Conservation (phyloP, 2,888 invertebrate genomes). For the Nezara viridula region DNA sequence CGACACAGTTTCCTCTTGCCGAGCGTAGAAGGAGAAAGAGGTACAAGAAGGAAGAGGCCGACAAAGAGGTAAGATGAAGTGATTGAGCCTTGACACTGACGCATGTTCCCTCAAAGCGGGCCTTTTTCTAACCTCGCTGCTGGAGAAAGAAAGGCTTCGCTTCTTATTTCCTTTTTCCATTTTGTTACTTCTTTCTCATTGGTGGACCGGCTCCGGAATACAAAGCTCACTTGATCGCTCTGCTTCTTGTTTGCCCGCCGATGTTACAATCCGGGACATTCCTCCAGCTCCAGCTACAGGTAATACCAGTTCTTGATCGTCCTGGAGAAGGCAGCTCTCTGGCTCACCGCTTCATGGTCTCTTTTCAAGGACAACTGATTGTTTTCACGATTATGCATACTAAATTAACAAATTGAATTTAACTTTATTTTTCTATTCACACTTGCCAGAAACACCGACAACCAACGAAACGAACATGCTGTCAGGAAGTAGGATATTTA, state of each 20-base stretch:
- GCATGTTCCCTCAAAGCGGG: conserved; percentile 32
- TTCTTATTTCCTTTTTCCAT: conserved; percentile 41
- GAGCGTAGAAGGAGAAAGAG: background rate
- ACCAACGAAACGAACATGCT: no score
- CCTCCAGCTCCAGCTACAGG: background rate
- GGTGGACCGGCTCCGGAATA: conserved; percentile 11
- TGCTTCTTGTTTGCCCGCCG: background rate
- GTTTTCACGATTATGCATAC: background rate
- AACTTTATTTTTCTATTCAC: no score
- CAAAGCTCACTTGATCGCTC: conserved; percentile 23
- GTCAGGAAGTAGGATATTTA: no score
- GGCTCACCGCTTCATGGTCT: background rate
- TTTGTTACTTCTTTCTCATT: conserved; percentile 44
- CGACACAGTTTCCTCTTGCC: background rate
- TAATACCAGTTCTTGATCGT: conserved; percentile 26
- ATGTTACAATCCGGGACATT: conserved; percentile 45
- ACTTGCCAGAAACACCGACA: no score
- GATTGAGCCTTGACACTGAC: conserved; percentile 55
- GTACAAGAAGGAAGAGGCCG: conserved; percentile 6
- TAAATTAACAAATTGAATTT: no score
- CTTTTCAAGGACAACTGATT: background rate
- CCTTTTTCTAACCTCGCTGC: conserved; percentile 33
- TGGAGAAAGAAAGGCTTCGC: background rate
- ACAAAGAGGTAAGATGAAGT: conserved; percentile 53
- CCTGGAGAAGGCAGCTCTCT: background rate